Base-by-base conservation (phyloP, 2,888 invertebrate genomes). In the Hirudinaria manillensis region DNA sequence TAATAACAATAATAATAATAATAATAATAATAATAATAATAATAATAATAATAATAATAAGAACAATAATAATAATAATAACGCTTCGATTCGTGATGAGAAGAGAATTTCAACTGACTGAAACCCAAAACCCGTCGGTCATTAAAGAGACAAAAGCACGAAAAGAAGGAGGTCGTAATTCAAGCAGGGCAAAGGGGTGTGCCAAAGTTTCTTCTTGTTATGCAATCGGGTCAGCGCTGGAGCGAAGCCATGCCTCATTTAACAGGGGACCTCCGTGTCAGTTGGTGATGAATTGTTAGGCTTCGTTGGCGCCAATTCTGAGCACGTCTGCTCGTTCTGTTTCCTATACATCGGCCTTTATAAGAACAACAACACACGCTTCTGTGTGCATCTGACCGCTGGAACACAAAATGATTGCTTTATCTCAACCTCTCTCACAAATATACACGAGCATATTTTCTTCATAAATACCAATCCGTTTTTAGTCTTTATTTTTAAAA, bases 161-260 rank as follows among this genome's bases (percentile, higher is more conserved):
- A 21, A 13, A 27, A 24, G 6, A 13, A 27, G 61, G 21, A 61
- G 24, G 19, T 29, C 61, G 61, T 61, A 61, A 61, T n/a, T 61
- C 61, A 61, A 29, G 61, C 3, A 61, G 29, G 61, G 61, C 61
- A 29, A n/a, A n/a, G 24, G 24, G 61, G 19, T 61, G 61, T 61
- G 61, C 24, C 61, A 61, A 61, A 61, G 61, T 61, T 61, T 4
- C 21, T 24, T 61, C 61, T 61, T 61, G 61, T 61, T 61, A 13
- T 61, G 61, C 61, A 61, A n/a, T 61, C 61, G 61, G 61, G 61
- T 61, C 61, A 61, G 61, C 29, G 19, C 21, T 61, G 10, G 61
- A 61, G 65, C 65, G 3, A 36, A 55, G 73, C 73, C 32, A 73
- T 73, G 73, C 65, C 73, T 73, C 73, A 73, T 73, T 73, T 73